Evolutionary conservation across 1,140 invertebrate species (phyloP), one percentile per base, ranked within the genome.

Genomic region (Tetragonula clypearis): DNA sequence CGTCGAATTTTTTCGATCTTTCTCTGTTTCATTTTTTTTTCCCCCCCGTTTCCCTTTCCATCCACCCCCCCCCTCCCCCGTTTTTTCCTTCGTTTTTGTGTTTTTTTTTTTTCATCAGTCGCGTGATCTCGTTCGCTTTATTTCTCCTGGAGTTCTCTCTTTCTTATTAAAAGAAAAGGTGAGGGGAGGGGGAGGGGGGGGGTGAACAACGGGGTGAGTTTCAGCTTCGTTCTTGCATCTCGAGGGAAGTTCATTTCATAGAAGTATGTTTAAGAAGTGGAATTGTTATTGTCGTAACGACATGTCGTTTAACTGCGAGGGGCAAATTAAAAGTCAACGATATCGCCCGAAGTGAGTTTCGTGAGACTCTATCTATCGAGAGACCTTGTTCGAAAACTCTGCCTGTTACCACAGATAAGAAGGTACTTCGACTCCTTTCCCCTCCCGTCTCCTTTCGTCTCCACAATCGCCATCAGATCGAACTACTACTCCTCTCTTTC

Each of bases 1-100:
- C 35, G 26, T 85, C 69, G 53, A 85, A 85, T 74, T 80, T 86
- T 30, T 53, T 65, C 49, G 9, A 55, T 62, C 30, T 49, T 49
- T 69, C 12, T 55, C 78, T 55, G 30, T 85, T 21, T 66, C 53
- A 41, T 41, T 55, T 77, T 58, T n/a, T n/a, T n/a, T n/a, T n/a
- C n/a, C n/a, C n/a, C n/a, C n/a, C n/a, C n/a, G n/a, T n/a, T n/a
- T n/a, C n/a, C n/a, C n/a, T n/a, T n/a, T n/a, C n/a, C n/a, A n/a
- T n/a, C n/a, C n/a, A n/a, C 6, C 21, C 15, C 19, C 23, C 41
- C 21, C 21, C 55, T 17, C 21, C 55, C 17, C 1, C 5, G 3
- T 53, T 55, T 60, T 9, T 19, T 6, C 6, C 9, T 14, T 58
- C 17, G 6, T 49, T 23, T 30, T 11, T 11, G 17, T 14, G 17